A percentile compares a stretch with the other conserved stretches of the same genome.
These are phyloP conservation scores for Acanthornis magna DNA, from an alignment of 2,797 vertebrate genomes.

Conservation along the genomic window DNA sequence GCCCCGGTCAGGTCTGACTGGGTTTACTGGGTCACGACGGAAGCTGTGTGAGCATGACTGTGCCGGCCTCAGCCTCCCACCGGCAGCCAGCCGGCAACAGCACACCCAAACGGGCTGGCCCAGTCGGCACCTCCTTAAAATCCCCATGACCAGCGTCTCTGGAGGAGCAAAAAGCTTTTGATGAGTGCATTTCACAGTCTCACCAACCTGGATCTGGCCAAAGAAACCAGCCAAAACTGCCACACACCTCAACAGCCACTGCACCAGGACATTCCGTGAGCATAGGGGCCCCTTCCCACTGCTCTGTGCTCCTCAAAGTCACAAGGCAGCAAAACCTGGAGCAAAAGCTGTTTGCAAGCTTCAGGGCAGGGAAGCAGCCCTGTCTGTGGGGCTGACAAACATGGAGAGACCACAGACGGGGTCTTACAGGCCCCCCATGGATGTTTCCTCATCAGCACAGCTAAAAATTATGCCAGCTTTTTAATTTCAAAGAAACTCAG, in stretches of 20 bases:
- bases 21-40: conserved; percentile 56
- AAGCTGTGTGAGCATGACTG: conserved; percentile 37
- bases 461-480: background rate
- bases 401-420: accelerated
- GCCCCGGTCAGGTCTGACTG: conserved; percentile 53
- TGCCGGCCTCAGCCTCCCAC: conserved; percentile 44
- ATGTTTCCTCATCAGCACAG: background rate
- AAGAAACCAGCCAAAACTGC: background rate
- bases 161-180: background rate
- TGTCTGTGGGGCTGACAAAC: background rate
- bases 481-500: background rate
- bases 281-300: background rate
- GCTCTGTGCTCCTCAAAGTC: background rate
- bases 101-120: conserved; percentile 42
- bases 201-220: background rate
- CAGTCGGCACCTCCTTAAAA: conserved; percentile 30
- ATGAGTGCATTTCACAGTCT: background rate
- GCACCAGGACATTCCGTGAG: background rate
- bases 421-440: background rate
- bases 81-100: background rate
- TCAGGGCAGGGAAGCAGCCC: accelerated
- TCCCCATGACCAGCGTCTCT: background rate
- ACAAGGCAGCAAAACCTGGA: background rate
- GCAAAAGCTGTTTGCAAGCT: background rate
- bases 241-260: accelerated